Conservation (phyloP, 2,888 invertebrate genomes). For the Malthinus seriepunctatus region DNA sequence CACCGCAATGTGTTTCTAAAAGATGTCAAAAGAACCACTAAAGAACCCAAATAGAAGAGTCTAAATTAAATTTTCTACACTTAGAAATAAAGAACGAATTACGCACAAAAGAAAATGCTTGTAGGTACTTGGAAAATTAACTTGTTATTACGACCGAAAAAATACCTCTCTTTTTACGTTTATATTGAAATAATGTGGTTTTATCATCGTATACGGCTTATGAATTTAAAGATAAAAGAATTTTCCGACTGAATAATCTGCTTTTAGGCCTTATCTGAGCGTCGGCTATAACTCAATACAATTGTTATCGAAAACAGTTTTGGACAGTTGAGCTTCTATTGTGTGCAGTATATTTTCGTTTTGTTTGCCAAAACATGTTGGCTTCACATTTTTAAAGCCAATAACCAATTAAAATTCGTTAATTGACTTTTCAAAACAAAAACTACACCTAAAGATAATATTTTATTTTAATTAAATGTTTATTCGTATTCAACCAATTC, state of each 20-base stretch:
- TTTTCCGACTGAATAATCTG: conserved; percentile 18
- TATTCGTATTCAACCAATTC: too few species aligned
- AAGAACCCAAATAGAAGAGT: conserved; percentile 2
- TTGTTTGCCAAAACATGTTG: background rate
- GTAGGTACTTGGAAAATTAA: background rate
- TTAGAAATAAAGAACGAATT: background rate
- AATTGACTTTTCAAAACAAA: too few species aligned
- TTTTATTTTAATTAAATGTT: too few species aligned
- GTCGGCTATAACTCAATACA: conserved; percentile 21
- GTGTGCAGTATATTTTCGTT: conserved; percentile 8
- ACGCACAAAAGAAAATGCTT: background rate
- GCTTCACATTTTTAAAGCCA: too few species aligned
- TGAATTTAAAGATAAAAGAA: conserved; percentile 23
- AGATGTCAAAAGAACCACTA: background rate
- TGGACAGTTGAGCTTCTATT: conserved; percentile 18
- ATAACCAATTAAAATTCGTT: too few species aligned
- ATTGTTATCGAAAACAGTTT: conserved; percentile 23
- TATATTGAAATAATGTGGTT: conserved; percentile 1
- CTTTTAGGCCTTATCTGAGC: conserved; percentile 18
- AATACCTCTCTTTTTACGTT: background rate
- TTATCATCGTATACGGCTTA: conserved; percentile 9
- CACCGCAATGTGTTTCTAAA: conserved; percentile 6
- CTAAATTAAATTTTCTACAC: conserved; percentile 5
- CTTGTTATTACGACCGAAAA: background rate
- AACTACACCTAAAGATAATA: too few species aligned